Evolutionary conservation across 1,140 invertebrate genomes (phyloP), one percentile per base, ranked within the genome.

Genomic region (Aradophagus sp.): DNA sequence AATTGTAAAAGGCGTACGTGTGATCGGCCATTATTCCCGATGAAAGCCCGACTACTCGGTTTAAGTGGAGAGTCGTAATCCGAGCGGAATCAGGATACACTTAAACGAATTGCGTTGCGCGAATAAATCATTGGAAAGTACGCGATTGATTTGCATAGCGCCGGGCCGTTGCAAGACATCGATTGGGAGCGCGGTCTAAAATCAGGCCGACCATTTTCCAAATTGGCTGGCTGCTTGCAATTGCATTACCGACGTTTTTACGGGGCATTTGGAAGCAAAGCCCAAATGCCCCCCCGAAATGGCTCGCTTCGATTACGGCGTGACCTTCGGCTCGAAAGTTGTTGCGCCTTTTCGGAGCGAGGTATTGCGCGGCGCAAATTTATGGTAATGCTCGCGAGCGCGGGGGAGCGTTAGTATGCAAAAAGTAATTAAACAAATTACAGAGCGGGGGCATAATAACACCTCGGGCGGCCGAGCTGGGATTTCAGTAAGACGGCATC

Each of bases 71-170:
- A 62, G 34, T 35, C 53, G 59, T 65, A 78, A 79, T 77, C 75
- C 76, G 79, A 79, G 77, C 80, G 72, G 77, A 84, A 85, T 84
- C 77, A 77, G 75, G 76, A 78, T 84, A 85, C 84, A 85, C 84
- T 85, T 84, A 86, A 85, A 82, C 81, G 79, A 83, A 85, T 86
- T 86, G 82, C 80, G 70, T 76, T 29, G 38, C 52, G 39, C 26
- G 73, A 50, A 81, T 85, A 82, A 85, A 86, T 86, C 84, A 84
- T 80, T 80, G 76, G 61, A 72, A 79, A 77, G 72, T 76, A 65
- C 66, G 59, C 72, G 74, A 83, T 84, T 84, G 83, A 86, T 86
- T 84, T 85, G 83, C 83, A 86, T 86, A 81, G 73, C 45, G 56
- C 29, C 26, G 31, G 73, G 72, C 58, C 62, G 44, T 42, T 48